These are phyloP conservation scores for Corticium candelabrum DNA, from an alignment of 37 sponge, comb jelly and placozoan species.

Conservation along the genomic window DNA sequence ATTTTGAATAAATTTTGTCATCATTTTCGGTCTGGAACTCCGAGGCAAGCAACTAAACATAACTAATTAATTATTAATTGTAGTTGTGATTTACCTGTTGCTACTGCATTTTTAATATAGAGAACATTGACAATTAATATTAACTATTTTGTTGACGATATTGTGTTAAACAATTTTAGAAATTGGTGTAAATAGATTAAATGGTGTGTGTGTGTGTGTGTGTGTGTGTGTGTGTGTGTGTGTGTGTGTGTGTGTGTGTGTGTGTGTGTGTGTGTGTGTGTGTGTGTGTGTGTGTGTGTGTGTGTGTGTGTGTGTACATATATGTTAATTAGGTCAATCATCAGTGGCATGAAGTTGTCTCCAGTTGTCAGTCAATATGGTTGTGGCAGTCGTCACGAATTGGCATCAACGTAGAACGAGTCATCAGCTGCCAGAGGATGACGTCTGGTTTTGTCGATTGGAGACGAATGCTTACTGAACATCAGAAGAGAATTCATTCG, in stretches of 20 bases:
- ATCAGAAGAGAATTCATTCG: neutral
- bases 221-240: neutral
- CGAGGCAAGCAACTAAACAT: too few relatives aligned
- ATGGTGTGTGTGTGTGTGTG: too few relatives aligned
- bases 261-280: conserved; percentile 5
- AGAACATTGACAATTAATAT: too few relatives aligned
- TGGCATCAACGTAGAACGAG: neutral
- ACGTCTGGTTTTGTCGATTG: too few relatives aligned
- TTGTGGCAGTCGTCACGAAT: neutral
- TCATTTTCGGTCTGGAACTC: too few relatives aligned
- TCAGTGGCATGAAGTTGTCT: neutral
- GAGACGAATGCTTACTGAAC: neutral
- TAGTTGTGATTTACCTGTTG: too few relatives aligned
- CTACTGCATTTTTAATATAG: too few relatives aligned
- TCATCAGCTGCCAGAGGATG: too few relatives aligned
- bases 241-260: conserved; percentile 5
- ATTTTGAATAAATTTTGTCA: too few relatives aligned
- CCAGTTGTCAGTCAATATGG: neutral
- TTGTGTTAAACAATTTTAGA: too few relatives aligned
- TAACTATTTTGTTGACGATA: too few relatives aligned
- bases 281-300: conserved; percentile 5
- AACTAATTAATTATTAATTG: neutral
- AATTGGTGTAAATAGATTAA: too few relatives aligned
- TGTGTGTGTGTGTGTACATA: conserved; percentile 1
- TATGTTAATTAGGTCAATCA: neutral